Base-by-base conservation (phyloP, 1,140 invertebrate genomes). In the Uloborus diversus region DNA sequence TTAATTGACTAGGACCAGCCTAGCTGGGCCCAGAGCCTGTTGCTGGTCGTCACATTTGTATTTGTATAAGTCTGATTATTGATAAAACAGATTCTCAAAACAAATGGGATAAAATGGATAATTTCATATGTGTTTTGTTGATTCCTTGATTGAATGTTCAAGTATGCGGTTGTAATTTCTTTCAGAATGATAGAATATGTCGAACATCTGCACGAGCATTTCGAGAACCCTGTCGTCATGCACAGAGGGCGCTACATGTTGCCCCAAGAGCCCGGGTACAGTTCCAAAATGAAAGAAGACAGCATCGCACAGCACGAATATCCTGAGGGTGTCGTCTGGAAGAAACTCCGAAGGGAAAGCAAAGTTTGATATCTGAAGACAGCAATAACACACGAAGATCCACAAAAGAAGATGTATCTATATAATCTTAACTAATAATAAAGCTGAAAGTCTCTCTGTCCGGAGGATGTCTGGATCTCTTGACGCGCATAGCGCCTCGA, bases 171-270 rank as follows among this genome's bases (percentile, higher is more conserved):
- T n/a, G n/a, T n/a, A n/a, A n/a, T n/a, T n/a, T n/a, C n/a, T 81
- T 82, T n/a, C 69, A 87, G 94, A 79, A 89, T 94, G 83, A 91
- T 94, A 51, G 96, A 97, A 86, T 96, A 92, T 85, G 92, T 95
- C 1, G 93, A 95, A 85, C 94, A 96, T 84, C 91, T 96, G 81
- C 94, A 96, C 83, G 93, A 96, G 81, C 94, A 96, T 84, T 95
- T 97, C 86, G 88, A 90, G 49, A 86, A 92, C 82, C 94, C 94
- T 1, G 90, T 91, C n/a, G 81, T 89, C 4, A 89, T 96, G 1
- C 84, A 84, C 61, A 90, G 92, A 82, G 93, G 91, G 4, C 87
- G 88, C 83, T 96, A 96, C 84, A 86, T 91, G 61, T 89, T 91
- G n/a, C 94, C 94, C 4, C 89, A 86, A 87, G 92, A 93, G 86